A percentile compares a stretch with the other conserved stretches of the same genome.
These are phyloP conservation scores for Micrasema longulum DNA, from an alignment of 1,140 invertebrate species.

Conservation along the genomic window DNA sequence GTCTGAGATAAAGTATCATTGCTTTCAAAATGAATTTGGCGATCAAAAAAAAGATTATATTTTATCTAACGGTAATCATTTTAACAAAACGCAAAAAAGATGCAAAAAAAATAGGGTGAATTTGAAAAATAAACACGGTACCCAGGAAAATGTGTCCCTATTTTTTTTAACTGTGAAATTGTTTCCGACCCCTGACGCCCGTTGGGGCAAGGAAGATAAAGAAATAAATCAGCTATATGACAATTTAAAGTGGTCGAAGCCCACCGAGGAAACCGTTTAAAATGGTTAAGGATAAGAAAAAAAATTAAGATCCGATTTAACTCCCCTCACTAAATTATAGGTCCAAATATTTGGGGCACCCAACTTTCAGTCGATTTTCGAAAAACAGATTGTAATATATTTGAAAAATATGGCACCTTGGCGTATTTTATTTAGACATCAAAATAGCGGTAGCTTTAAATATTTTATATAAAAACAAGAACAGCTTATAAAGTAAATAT, in stretches of 20 bases:
- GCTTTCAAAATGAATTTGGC: too few species aligned
- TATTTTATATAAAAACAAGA: too few species aligned
- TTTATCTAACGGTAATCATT: too few species aligned
- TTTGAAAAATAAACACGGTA: not conserved
- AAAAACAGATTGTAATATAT: too few species aligned
- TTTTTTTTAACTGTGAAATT: slow-evolving; percentile 25
- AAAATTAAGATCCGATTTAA: slow-evolving; percentile 64
- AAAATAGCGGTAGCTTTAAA: too few species aligned
- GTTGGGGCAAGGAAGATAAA: slow-evolving; percentile 61
- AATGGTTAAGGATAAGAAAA: slow-evolving; percentile 63
- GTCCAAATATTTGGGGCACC: slow-evolving; percentile 46
- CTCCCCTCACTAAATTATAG: slow-evolving; percentile 57
- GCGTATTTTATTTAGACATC: too few species aligned
- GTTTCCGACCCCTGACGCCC: slow-evolving; percentile 36
- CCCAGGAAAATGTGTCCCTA: not conserved
- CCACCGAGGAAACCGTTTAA: slow-evolving; percentile 70
- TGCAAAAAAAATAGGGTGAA: not conserved
- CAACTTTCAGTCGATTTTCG: slow-evolving; percentile 12
- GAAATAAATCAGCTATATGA: slow-evolving; percentile 71
- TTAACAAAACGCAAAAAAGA: too few species aligned
- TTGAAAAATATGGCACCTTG: too few species aligned
- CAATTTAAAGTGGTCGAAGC: slow-evolving; percentile 70
- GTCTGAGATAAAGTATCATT: too few species aligned
- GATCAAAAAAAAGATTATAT: too few species aligned
- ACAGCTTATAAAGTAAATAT: too few species aligned